Conservation (phyloP, 2,113 vertebrate species). For the Vulpes lagopus region DNA sequence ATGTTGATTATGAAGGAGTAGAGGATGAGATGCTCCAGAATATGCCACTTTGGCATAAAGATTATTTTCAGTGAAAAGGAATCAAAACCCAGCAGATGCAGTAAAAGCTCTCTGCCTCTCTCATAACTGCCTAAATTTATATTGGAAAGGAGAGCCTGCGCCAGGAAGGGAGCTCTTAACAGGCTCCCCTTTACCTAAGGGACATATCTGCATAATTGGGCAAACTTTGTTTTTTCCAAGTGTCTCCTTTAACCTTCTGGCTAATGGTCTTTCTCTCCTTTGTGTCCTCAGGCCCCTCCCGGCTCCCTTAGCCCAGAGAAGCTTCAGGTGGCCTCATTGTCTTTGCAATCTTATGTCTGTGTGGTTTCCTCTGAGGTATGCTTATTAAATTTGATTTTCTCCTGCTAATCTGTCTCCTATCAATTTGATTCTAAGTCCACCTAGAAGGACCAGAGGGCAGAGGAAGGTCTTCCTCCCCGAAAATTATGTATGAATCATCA, state of each 20-base stretch:
- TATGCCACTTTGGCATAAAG: background rate
- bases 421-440: background rate
- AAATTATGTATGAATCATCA: background rate
- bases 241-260: background rate
- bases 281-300: background rate
- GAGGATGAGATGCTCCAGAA: background rate
- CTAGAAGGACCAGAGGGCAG: background rate
- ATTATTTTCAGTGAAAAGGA: background rate
- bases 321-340: background rate
- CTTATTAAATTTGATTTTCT: background rate
- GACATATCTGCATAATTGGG: background rate
- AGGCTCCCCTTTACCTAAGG: background rate
- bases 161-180: background rate
- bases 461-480: background rate
- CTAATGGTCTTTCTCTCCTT: background rate
- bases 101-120: background rate
- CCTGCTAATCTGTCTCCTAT: background rate
- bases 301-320: background rate
- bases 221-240: background rate
- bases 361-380: background rate
- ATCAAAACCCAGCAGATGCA: background rate
- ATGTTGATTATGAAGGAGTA: background rate
- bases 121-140: background rate
- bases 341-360: background rate
- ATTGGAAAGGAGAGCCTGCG: background rate